Evolutionary conservation across 2,113 vertebrate genomes (phyloP).

Genomic region (Columba livia): DNA sequence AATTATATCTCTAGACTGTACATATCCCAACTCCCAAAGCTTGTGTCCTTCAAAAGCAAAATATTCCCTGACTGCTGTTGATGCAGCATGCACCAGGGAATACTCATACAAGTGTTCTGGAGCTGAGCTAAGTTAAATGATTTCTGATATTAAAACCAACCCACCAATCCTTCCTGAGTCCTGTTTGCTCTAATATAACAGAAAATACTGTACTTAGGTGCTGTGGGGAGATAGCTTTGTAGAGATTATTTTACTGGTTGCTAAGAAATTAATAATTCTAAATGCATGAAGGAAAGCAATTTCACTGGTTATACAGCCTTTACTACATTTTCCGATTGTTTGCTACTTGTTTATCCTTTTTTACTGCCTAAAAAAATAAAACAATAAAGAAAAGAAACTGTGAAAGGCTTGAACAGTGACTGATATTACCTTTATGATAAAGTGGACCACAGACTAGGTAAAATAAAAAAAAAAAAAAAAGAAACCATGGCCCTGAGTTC

Average conservation of each 20-base stretch:
- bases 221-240: neutral
- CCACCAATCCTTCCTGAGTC: neutral
- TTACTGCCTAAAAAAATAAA: neutral
- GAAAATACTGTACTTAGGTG: neutral
- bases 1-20: neutral
- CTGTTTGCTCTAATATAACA: neutral
- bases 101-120: neutral
- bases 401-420: neutral
- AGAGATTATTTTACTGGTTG: neutral
- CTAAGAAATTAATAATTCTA: slow-evolving; percentile 16
- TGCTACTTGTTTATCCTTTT: neutral
- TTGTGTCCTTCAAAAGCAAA: slow-evolving; percentile 30
- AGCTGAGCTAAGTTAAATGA: neutral
- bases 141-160: neutral
- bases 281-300: neutral
- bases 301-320: neutral
- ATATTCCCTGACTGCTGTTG: neutral
- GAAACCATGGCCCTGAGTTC: neutral
- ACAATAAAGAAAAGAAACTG: neutral
- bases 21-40: neutral
- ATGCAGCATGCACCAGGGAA: neutral
- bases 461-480: neutral
- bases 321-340: neutral
- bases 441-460: neutral
- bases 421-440: neutral